Evolutionary conservation across 2,113 vertebrate genomes (phyloP), one percentile per base, ranked within the genome.

Genomic region (Lynx canadensis): DNA sequence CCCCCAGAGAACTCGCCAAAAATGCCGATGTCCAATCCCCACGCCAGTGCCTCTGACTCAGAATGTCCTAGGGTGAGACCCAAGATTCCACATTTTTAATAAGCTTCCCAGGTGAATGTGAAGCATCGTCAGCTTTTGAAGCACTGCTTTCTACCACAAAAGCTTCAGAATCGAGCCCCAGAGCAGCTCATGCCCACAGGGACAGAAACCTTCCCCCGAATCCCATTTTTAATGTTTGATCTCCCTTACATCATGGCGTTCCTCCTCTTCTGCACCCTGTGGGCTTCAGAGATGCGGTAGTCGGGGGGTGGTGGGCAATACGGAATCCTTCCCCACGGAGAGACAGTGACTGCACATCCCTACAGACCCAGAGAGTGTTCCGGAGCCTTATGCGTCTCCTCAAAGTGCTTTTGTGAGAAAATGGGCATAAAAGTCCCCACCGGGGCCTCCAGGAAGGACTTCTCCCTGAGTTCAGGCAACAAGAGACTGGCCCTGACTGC

Each of bases 51-150:
- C 74, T 91, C 33, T 65, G 31, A 97, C 29, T 73, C 80, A 74
- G 50, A 82, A 23, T 23, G 6, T 73, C 68, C 60, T 33, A 41
- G 78, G 13, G 10, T 31, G 52, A 96, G 80, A 82, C 16, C 60
- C 74, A 83, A 74, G 69, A 87, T 36, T 38, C 45, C 71, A 60
- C 91, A 21, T 33, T 86, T 96, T 95, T 52, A 94, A 86, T 41
- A 87, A 87, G 74, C 55, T 68, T 86, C 45, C n/a, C 50, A 57
- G 33, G 27, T 52, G n/a, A 68, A 19, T 86, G 84, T 29, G 29
- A 69, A 50, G 31, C n/a, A 36, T 5, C 57, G 50, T 23, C 15
- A 16, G 65, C 25, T 76, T 94, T 78, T 65, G 18, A 95, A 91
- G n/a, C 73, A n/a, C 23, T 41, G 45, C 16, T 87, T 52, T 81